These are phyloP conservation scores for Elymnias hypermnestra DNA, from an alignment of 1,140 invertebrate species.

Conservation along the genomic window DNA sequence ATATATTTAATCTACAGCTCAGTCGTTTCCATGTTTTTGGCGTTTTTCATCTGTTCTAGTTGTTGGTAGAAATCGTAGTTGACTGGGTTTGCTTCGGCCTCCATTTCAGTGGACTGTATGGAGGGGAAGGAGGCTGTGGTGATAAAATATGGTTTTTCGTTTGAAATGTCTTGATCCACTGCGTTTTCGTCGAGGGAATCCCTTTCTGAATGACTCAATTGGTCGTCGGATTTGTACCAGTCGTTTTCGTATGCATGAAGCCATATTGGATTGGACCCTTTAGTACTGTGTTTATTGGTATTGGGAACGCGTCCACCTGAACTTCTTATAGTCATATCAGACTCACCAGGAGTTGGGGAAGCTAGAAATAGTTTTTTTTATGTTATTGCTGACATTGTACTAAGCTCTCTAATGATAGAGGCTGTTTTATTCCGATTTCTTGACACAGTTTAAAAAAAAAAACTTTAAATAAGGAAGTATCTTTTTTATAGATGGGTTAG, in stretches of 20 bases:
- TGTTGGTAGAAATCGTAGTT: slow-evolving; percentile 81
- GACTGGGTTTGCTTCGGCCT: slow-evolving; percentile 74
- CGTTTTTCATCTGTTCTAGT: slow-evolving; percentile 79
- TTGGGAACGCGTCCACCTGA: slow-evolving; percentile 89
- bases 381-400: no score
- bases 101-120: slow-evolving; percentile 65
- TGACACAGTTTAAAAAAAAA: no score
- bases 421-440: no score
- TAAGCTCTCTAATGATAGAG: no score
- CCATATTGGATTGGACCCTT: slow-evolving; percentile 97
- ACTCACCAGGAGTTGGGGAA: slow-evolving; percentile 78
- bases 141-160: slow-evolving; percentile 76
- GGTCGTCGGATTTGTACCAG: slow-evolving; percentile 93
- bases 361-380: no score
- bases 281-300: slow-evolving; percentile 94
- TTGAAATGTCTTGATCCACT: slow-evolving; percentile 79
- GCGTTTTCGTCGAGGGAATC: slow-evolving; percentile 94
- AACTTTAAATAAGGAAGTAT: no score
- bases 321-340: slow-evolving; percentile 83
- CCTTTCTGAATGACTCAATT: slow-evolving; percentile 80
- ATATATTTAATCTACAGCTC: slow-evolving; percentile 74
- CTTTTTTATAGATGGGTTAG: no score
- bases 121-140: slow-evolving; percentile 73
- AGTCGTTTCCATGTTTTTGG: slow-evolving; percentile 91
- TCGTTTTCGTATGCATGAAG: slow-evolving; percentile 95